Conservation (phyloP, 2,888 invertebrate genomes). For the Agelastica alni region DNA sequence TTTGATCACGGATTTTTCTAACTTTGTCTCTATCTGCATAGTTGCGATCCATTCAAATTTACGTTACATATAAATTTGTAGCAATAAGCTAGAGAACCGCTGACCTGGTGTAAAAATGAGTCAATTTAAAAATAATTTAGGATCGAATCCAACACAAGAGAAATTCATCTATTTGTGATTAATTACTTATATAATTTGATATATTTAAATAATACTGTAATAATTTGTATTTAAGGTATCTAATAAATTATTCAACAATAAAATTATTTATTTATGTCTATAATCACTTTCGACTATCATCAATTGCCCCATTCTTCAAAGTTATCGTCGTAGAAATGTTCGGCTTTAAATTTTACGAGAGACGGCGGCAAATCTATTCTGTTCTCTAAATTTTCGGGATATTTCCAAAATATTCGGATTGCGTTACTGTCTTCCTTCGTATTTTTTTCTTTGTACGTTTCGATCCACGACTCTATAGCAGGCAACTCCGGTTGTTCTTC, state of each 20-base stretch:
- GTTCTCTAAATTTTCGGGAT: conserved; percentile 58
- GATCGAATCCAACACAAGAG: conserved; percentile 13
- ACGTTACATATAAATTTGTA: too few relatives aligned
- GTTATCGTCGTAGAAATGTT: conserved; percentile 59
- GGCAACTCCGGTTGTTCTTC: conserved; percentile 48
- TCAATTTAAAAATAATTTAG: neutral
- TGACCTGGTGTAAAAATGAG: neutral
- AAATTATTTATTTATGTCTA: neutral
- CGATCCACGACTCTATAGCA: conserved; percentile 54
- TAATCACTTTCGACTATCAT: conserved; percentile 27
- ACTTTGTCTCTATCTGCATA: too few relatives aligned
- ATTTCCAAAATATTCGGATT: conserved; percentile 62
- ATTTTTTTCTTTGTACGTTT: conserved; percentile 51
- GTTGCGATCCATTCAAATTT: too few relatives aligned
- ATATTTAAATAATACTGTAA: conserved; percentile 7
- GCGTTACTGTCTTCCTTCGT: conserved; percentile 50
- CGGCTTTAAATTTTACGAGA: conserved; percentile 60
- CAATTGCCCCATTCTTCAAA: conserved; percentile 63
- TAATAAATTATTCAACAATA: conserved; percentile 8
- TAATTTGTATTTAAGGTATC: conserved; percentile 2
- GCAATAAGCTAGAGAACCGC: too few relatives aligned
- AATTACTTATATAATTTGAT: neutral
- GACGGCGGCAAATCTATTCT: conserved; percentile 65
- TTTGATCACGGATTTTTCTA: too few relatives aligned
- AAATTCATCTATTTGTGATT: conserved; percentile 10